phyloP scores from a whole-genome alignment of 2,113 vertebrate genomes.

The Dissostichus mawsoni region DNA sequence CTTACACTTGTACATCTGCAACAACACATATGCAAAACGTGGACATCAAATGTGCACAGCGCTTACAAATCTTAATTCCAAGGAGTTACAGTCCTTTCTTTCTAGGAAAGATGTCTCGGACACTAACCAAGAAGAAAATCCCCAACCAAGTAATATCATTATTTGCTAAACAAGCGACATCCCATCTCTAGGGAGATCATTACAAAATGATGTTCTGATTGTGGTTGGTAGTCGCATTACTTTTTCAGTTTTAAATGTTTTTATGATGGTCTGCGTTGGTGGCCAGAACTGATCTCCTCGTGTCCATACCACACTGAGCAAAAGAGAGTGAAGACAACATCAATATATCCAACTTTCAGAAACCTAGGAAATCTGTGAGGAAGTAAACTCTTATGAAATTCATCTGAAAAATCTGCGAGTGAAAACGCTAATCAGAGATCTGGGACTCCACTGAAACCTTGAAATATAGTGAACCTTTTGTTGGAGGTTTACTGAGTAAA shows the following conservation, averaged over 20 bases:
- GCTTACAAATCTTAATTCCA: background rate
- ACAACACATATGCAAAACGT: background rate
- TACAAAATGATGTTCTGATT: background rate
- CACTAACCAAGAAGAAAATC: slow-evolving; percentile 20
- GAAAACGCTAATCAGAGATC: background rate
- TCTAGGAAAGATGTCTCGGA: slow-evolving; percentile 26
- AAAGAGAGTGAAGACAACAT: slow-evolving; percentile 38
- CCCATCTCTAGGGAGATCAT: slow-evolving; percentile 1
- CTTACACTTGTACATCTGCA: background rate
- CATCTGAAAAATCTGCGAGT: slow-evolving; percentile 4
- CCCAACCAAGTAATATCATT: slow-evolving; percentile 33
- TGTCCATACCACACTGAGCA: background rate
- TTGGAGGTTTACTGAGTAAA: background rate
- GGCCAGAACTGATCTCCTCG: background rate
- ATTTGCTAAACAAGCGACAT: slow-evolving; percentile 30
- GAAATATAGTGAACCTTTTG: slow-evolving; percentile 12
- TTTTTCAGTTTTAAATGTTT: background rate
- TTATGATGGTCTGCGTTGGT: background rate
- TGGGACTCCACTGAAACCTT: background rate
- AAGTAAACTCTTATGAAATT: slow-evolving; percentile 41
- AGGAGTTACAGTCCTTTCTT: background rate
- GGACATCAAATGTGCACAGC: background rate
- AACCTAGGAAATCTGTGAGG: slow-evolving; percentile 25
- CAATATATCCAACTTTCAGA: slow-evolving; percentile 24
- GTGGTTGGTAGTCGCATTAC: background rate